Percentiles rank a stretch among this genome's conserved stretches.
Conservation (phyloP, 2,797 vertebrate genomes). For the Emydoidea blandingii region DNA sequence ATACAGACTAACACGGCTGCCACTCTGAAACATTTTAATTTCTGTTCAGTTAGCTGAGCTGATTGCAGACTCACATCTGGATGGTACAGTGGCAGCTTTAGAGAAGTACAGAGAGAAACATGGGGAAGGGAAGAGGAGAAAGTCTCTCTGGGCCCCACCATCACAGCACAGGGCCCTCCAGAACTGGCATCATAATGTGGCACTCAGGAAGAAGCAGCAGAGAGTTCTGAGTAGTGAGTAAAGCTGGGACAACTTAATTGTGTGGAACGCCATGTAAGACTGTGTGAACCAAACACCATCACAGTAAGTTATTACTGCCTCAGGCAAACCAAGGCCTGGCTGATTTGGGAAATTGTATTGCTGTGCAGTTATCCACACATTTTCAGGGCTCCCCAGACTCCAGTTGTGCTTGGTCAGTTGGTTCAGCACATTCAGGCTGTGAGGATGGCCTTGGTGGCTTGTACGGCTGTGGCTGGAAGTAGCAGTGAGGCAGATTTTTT, state of each 20-base stretch:
- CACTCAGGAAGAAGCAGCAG: slow-evolving; percentile 84
- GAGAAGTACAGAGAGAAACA: slow-evolving; percentile 14
- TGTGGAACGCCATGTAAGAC: neutral
- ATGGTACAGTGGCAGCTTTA: slow-evolving; percentile 1
- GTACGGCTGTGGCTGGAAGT: neutral
- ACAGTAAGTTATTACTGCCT: neutral
- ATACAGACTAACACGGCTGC: too few relatives aligned
- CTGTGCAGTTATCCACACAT: accelerated
- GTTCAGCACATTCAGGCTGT: neutral
- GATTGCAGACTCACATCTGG: slow-evolving; percentile 67
- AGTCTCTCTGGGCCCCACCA: neutral
- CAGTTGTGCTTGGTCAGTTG: neutral
- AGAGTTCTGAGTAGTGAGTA: slow-evolving; percentile 85
- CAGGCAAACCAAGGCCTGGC: neutral
- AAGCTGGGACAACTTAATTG: neutral
- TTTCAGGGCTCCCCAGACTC: neutral
- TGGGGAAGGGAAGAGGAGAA: slow-evolving; percentile 32
- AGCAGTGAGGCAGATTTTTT: neutral
- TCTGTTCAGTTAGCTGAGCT: slow-evolving; percentile 81
- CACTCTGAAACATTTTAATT: neutral
- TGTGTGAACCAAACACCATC: neutral
- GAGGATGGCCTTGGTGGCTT: neutral
- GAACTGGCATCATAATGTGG: slow-evolving; percentile 87
- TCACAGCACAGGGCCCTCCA: slow-evolving; percentile 85
- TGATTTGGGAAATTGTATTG: accelerated